Evolutionary conservation across 2,113 vertebrate species (phyloP), one percentile per base, ranked within the genome.

Genomic region (Mormyrus lacerda): DNA sequence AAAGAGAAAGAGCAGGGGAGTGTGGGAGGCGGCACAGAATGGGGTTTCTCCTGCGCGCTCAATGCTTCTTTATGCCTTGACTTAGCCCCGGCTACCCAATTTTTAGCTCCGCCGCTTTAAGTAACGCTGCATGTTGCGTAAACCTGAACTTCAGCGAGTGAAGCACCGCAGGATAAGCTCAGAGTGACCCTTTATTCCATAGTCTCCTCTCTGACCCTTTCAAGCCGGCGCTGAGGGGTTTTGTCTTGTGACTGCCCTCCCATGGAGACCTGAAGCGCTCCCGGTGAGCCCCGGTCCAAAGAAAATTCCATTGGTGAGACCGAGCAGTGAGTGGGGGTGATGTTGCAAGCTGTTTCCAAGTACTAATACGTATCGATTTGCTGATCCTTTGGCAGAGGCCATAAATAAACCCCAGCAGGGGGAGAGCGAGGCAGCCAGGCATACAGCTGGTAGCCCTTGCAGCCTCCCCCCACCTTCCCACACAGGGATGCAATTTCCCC

Each of bases 291-390:
- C 42, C 21, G 6, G 39, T 45, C 19, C 15, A 45, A 86, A 19
- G 27, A 17, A 53, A 86, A 51, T 45, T 45, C 84, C n/a, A 35
- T 4, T 7, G 27, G 6, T 87, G 24, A 21, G 85, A 17, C 48
- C 6, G 45, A 85, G 45, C 42, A 50, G 45, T 2, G 1, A 45
- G 21, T 1, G 44, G 9, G n/a, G 50, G 19, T 50, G 85, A 86
- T 51, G 85, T 87, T 53, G 50, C 85, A n/a, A 42, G 50, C 50
- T 55, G 48, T 85, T 85, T 47, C 83, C 83, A 85, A 85, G 21
- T 50, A 27, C 48, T 87, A 87, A 87, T 53, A 50, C 50, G 27
- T 53, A 89, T 89, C 85, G 89, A 89, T 89, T 85, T n/a, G 61
- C 24, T 13, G 55, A 48, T 61, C 58, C 39, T 58, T 87, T 65